A percentile compares a stretch with the other conserved stretches of the same genome.
These are phyloP conservation scores for Erpobdella octoculata DNA, from an alignment of 2,888 invertebrate genomes.

Conservation along the genomic window DNA sequence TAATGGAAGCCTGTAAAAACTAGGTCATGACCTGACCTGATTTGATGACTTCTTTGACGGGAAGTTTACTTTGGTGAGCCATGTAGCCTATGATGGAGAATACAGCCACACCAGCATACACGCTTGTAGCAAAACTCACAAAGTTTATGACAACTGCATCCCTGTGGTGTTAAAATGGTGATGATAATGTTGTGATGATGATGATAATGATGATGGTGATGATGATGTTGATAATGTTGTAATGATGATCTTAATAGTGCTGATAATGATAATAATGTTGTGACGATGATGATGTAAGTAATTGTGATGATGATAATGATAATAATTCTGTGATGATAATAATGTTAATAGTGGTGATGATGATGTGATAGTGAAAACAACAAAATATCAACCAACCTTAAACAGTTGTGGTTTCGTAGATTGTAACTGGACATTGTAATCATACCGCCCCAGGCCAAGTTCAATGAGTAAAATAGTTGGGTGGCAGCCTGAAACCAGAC, in stretches of 20 bases:
- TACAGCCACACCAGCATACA: slow-evolving; percentile 42
- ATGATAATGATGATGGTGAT: no score
- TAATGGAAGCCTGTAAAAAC: not conserved
- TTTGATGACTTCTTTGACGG: slow-evolving; percentile 36
- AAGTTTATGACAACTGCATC: slow-evolving; percentile 40
- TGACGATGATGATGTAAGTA: no score
- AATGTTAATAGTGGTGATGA: no score
- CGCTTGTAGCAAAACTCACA: slow-evolving; percentile 39
- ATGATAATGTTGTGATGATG: not conserved
- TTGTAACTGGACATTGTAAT: slow-evolving; percentile 44
- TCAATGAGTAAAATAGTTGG: slow-evolving; percentile 39
- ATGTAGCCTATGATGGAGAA: slow-evolving; percentile 42
- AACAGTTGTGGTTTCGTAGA: slow-evolving; percentile 38
- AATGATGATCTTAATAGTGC: no score
- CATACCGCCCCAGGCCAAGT: slow-evolving; percentile 43
- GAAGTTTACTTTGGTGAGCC: slow-evolving; percentile 35
- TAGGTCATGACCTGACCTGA: slow-evolving; percentile 33
- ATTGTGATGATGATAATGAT: no score
- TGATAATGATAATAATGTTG: no score
- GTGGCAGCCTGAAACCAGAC: slow-evolving; percentile 39
- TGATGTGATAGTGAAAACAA: no score
- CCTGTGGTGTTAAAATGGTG: slow-evolving; percentile 29
- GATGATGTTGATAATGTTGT: no score
- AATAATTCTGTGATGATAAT: no score
- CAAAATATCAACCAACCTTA: slow-evolving; percentile 36